Base-by-base conservation (phyloP, 2,113 vertebrate species). In the Procavia capensis region DNA sequence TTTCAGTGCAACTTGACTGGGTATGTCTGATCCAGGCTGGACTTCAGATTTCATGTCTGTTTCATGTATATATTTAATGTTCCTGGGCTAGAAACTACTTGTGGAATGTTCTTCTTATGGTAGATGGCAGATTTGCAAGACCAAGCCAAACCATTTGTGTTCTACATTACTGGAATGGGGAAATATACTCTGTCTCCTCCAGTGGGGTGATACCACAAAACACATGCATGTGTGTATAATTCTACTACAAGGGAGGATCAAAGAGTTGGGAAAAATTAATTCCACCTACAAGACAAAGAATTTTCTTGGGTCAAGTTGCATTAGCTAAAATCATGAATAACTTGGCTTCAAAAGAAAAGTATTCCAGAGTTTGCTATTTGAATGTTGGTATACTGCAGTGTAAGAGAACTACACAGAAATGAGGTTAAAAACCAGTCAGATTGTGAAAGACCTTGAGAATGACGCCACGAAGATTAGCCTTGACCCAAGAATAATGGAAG, bases 161-260 rank as follows among this genome's bases (percentile, higher is more conserved):
- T n/a, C n/a, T 70, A 8, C 68, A 70, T 70, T n/a, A 70, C 36
- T 20, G n/a, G n/a, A 70, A 16, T n/a, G 34, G 27, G 14, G 39
- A 91, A 95, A 94, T 66, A 87, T 84, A 90, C 36, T 36, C 39
- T 19, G 24, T 43, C 63, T 90, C 61, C 81, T 93, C 85, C 66
- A 66, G 16, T 54, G n/a, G 27, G 47, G 88, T n/a, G 7, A 39
- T 41, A 81, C 17, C 68, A 85, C 34, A 92, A 61, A 88, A 5
- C 39, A 76, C 75, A 43, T 24, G 5, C 34, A 61, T 45, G n/a
- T 4, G 63, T 84, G n/a, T 54, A 78, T 61, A 24, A 74, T 84
- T 87, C 74, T 92, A 78, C 59, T 90, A 61, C 29, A 80, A 90
- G 22, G 24, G 72, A 1, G 6, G 4, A 95, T 31, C 45, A 14